Evolutionary conservation across 2,888 invertebrate genomes (phyloP), one percentile per base, ranked within the genome.

Genomic region (Gisinianus flammeolus): DNA sequence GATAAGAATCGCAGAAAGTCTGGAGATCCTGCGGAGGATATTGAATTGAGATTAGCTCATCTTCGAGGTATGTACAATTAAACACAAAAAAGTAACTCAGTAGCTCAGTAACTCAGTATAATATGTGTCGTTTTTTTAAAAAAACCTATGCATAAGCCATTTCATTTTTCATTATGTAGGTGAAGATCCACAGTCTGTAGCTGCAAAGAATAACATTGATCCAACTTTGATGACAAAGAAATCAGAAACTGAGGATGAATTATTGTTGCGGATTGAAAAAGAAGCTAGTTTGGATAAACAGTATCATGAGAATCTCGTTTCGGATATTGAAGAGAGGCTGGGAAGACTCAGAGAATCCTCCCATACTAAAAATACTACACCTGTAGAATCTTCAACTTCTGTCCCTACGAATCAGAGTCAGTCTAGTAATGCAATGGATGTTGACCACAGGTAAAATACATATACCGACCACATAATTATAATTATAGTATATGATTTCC

Each of bases 171-270:
- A 28, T 35, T 8, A 58, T 10, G 19, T 26, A 77, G 67, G 66
- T 24, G 67, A 67, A 35, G 67, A 67, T 19, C 72, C 35, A 24
- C n/a, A n/a, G n/a, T 16, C 28, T 19, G 24, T 33, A 30, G 58
- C 54, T 28, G 6, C 22, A 26, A 62, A n/a, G n/a, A n/a, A n/a
- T n/a, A n/a, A 56, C 5, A 30, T 71, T 10, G 31, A 64, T 24
- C 66, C 31, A 31, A 28, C 22, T 2, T 62, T 71, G 30, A 35
- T 33, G 2, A 44, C 62, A 8, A 71, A 19, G 72, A 92, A 92
- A 85, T 90, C 92, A 85, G 90, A 94, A 84, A 92, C 93, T 87
- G 90, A 90, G 28, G 90, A 93, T 85, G 91, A 92, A 85, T 87
- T 94, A n/a, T 86, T 94, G 78, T 89, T 89, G 74, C 87, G 89